Conservation (phyloP, 2,888 invertebrate genomes). For the Harpalus rufipes region DNA sequence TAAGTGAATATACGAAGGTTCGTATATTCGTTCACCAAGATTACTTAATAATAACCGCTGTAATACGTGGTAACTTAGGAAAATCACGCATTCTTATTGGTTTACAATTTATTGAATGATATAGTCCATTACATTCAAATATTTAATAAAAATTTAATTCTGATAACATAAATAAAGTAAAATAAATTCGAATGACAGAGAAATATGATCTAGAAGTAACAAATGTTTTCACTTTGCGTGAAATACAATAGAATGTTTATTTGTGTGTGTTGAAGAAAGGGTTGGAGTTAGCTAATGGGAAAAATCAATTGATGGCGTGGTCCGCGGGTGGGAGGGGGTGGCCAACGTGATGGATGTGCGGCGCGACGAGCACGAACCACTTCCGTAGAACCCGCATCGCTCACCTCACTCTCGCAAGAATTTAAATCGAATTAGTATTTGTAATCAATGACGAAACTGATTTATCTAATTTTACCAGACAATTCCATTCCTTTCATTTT, state of each 20-base stretch:
- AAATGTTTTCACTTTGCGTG: constrained; percentile 58
- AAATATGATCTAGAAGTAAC: constrained; percentile 6
- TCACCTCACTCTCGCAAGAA: constrained; percentile 50
- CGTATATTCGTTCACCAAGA: too few species aligned
- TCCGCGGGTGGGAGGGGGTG: not conserved
- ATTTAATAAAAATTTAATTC: not conserved
- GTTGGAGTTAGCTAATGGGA: constrained; percentile 35
- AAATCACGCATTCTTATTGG: too few species aligned
- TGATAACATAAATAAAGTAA: not conserved
- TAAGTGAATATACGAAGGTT: too few species aligned
- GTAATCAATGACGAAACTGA: constrained; percentile 39
- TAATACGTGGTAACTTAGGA: too few species aligned
- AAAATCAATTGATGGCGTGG: constrained; percentile 61
- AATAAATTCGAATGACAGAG: not conserved
- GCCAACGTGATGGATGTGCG: constrained; percentile 55
- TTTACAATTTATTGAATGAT: too few species aligned
- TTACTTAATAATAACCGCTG: too few species aligned
- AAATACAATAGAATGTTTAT: constrained; percentile 63
- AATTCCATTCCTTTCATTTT: not conserved
- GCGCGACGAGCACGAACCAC: constrained; percentile 48
- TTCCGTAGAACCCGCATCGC: constrained; percentile 40
- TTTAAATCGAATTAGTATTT: constrained; percentile 53
- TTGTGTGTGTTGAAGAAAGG: constrained; percentile 23
- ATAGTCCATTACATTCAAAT: not conserved
- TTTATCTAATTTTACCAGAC: constrained; percentile 23